Evolutionary conservation across 2,113 vertebrate species (phyloP).

Genomic region (Prunella fulvescens): DNA sequence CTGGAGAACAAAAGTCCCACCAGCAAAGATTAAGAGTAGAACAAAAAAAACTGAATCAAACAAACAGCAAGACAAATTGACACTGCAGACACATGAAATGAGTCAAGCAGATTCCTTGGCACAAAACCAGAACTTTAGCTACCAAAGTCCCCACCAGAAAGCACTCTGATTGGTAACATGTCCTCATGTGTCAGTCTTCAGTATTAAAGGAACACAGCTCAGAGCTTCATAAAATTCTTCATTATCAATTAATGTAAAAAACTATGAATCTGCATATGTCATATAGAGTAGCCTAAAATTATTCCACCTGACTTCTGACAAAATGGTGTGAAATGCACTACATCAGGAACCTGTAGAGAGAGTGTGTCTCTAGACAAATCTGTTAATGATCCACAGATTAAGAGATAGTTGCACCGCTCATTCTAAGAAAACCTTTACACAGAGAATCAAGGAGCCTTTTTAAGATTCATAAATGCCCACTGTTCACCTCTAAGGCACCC

Average conservation of each 20-base stretch:
- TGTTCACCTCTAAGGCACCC: background rate
- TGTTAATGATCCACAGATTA: background rate
- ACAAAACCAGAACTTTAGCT: background rate
- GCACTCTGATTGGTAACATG: background rate
- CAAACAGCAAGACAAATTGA: background rate
- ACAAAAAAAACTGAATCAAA: background rate
- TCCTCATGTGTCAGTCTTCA: background rate
- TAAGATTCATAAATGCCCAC: rapidly evolving
- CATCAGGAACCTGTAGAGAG: background rate
- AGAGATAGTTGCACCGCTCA: rapidly evolving
- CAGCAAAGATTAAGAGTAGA: background rate
- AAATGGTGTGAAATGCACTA: background rate
- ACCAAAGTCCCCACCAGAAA: background rate
- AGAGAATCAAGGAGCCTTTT: background rate
- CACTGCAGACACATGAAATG: background rate
- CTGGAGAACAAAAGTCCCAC: background rate
- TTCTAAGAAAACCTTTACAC: background rate
- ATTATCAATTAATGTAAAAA: background rate
- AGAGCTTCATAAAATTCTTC: background rate
- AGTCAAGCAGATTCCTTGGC: background rate
- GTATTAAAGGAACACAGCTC: background rate
- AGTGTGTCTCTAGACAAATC: background rate
- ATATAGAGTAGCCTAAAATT: background rate
- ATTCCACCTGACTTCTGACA: background rate
- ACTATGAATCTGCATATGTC: background rate